Conservation (phyloP, 1,140 invertebrate species). For the Potamilus streckersoni region DNA sequence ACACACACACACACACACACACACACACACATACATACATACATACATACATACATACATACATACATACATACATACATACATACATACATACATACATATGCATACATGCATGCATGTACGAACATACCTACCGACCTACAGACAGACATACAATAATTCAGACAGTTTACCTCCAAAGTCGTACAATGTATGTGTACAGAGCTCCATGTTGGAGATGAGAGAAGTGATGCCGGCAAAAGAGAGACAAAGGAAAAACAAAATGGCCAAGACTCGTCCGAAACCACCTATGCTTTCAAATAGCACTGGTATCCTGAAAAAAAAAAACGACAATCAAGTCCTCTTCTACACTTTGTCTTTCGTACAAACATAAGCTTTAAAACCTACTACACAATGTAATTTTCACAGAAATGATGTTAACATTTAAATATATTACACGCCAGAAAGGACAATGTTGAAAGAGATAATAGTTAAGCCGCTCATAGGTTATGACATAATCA, state of each 20-base stretch:
- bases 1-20: too few species aligned
- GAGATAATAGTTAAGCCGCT: too few species aligned
- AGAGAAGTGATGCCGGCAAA: conserved; percentile 57
- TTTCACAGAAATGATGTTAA: too few species aligned
- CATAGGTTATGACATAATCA: too few species aligned
- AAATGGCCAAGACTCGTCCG: conserved; percentile 43
- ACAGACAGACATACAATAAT: not conserved
- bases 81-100: not conserved
- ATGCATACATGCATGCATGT: not conserved
- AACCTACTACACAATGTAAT: not conserved
- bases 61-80: not conserved
- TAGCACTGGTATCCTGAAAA: conserved; percentile 59
- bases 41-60: not conserved
- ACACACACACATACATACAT: too few species aligned
- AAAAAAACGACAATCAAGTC: not conserved
- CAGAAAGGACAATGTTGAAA: too few species aligned
- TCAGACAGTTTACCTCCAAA: conserved; percentile 52
- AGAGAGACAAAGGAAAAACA: conserved; percentile 58
- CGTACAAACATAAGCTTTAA: not conserved
- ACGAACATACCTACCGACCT: too few species aligned
- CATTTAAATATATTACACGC: too few species aligned
- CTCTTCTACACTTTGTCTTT: not conserved
- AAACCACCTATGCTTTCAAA: conserved; percentile 50
- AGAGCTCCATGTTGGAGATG: conserved; percentile 54
- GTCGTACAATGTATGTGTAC: conserved; percentile 49